Evolutionary conservation across 2,888 invertebrate genomes (phyloP).

Genomic region (Sussaba pulchella): DNA sequence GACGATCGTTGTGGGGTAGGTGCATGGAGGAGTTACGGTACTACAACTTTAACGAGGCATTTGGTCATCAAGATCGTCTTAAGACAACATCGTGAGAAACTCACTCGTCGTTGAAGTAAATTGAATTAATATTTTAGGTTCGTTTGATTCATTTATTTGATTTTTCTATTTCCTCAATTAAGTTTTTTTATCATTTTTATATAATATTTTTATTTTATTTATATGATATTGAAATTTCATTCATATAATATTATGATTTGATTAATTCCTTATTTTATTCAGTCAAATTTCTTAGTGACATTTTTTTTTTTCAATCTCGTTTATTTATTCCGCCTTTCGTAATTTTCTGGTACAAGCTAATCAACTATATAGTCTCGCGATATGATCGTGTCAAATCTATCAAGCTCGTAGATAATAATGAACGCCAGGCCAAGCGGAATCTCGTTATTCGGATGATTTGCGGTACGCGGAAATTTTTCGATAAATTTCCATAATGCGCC

Average conservation of each 20-base stretch:
- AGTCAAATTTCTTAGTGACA: too few species aligned
- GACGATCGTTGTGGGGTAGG: slow-evolving; percentile 73
- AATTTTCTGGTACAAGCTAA: slow-evolving; percentile 14
- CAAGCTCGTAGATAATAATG: not conserved
- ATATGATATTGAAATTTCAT: too few species aligned
- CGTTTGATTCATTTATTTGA: too few species aligned
- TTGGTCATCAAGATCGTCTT: slow-evolving; percentile 24
- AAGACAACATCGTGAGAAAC: slow-evolving; percentile 41
- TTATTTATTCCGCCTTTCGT: slow-evolving; percentile 12
- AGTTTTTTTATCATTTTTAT: too few species aligned
- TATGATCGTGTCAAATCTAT: slow-evolving; percentile 7
- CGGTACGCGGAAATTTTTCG: slow-evolving; percentile 77
- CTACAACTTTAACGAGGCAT: slow-evolving; percentile 30
- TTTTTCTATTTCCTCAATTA: too few species aligned
- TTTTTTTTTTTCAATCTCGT: too few species aligned
- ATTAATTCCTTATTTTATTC: too few species aligned
- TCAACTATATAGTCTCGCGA: slow-evolving; percentile 25
- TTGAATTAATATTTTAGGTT: too few species aligned
- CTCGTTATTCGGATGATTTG: slow-evolving; percentile 72
- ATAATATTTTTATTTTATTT: too few species aligned
- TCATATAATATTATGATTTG: too few species aligned
- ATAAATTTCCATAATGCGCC: slow-evolving; percentile 79
- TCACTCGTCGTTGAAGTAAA: slow-evolving; percentile 29
- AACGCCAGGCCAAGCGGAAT: slow-evolving; percentile 40
- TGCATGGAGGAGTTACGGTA: slow-evolving; percentile 30